Percentiles rank a stretch among this genome's conserved stretches.
phyloP scores from a whole-genome alignment of 1,140 invertebrate genomes.

The Bicyclus anynana region DNA sequence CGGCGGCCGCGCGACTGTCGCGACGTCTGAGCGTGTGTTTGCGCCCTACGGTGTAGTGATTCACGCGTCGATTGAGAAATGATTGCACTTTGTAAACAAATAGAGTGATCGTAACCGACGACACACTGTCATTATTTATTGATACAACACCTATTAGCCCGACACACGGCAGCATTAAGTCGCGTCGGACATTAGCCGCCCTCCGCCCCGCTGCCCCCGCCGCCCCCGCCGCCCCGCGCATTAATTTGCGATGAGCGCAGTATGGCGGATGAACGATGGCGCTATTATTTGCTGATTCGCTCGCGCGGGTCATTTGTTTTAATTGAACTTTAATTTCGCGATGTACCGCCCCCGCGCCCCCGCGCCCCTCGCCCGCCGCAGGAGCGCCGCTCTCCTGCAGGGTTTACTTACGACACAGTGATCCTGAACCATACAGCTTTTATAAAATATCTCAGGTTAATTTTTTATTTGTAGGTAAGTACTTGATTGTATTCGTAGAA shows the following conservation, averaged over 20 bases:
- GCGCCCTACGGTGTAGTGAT: too few relatives aligned
- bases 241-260: constrained; percentile 7
- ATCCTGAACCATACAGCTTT: too few relatives aligned
- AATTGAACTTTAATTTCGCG: constrained; percentile 5
- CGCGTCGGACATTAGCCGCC: constrained; percentile 11
- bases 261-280: constrained; percentile 9
- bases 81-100: not conserved
- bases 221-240: not conserved
- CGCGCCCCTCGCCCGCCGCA: too few relatives aligned
- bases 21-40: too few relatives aligned
- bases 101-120: not conserved
- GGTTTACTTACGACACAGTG: too few relatives aligned
- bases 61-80: too few relatives aligned
- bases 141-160: not conserved
- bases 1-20: too few relatives aligned
- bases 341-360: not conserved
- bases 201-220: not conserved
- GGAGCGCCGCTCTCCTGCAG: too few relatives aligned
- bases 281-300: not conserved
- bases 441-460: too few relatives aligned
- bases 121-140: not conserved
- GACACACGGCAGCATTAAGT: constrained; percentile 5
- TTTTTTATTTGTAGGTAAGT: too few relatives aligned
- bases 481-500: too few relatives aligned
- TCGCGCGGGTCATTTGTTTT: not conserved